A percentile compares a stretch with the other conserved stretches of the same genome.
Conservation (phyloP, 2,888 invertebrate genomes). For the Drosophila testacea region DNA sequence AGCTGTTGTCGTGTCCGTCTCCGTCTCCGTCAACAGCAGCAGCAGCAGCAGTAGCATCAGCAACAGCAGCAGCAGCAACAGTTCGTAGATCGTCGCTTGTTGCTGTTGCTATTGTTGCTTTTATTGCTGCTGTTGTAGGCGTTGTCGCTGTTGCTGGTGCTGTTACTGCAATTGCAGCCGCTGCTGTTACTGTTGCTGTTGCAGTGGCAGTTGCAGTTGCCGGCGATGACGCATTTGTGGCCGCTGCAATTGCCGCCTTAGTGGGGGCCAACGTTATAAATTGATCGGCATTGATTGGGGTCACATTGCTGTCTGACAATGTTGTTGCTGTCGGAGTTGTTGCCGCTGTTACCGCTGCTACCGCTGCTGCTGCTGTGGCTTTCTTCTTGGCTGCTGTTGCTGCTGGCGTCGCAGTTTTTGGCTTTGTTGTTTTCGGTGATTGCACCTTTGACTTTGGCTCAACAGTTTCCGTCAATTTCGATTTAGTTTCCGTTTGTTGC, state of each 20-base stretch:
- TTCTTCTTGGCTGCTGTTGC: slow-evolving; percentile 57
- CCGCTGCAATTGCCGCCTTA: slow-evolving; percentile 60
- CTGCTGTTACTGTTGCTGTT: slow-evolving; percentile 37
- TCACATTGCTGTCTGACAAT: slow-evolving; percentile 72
- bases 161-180: slow-evolving; percentile 30
- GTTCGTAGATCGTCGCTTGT: slow-evolving; percentile 36
- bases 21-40: slow-evolving; percentile 25
- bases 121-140: slow-evolving; percentile 24
- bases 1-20: slow-evolving; percentile 64
- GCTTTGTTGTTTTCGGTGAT: slow-evolving; percentile 68
- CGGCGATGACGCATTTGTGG: slow-evolving; percentile 73
- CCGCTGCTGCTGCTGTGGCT: slow-evolving; percentile 42
- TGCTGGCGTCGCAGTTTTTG: slow-evolving; percentile 50
- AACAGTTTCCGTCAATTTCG: slow-evolving; percentile 70
- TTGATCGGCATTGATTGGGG: slow-evolving; percentile 83
- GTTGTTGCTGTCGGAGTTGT: slow-evolving; percentile 37
- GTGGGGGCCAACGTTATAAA: slow-evolving; percentile 79
- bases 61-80: slow-evolving; percentile 17
- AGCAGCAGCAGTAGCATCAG: background rate
- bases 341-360: slow-evolving; percentile 33
- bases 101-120: slow-evolving; percentile 32
- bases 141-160: slow-evolving; percentile 29
- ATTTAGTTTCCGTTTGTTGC: slow-evolving; percentile 73
- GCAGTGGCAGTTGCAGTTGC: slow-evolving; percentile 36
- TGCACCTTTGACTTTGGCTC: slow-evolving; percentile 77